Conservation (phyloP, 2,113 vertebrate species). For the Passer montanus region DNA sequence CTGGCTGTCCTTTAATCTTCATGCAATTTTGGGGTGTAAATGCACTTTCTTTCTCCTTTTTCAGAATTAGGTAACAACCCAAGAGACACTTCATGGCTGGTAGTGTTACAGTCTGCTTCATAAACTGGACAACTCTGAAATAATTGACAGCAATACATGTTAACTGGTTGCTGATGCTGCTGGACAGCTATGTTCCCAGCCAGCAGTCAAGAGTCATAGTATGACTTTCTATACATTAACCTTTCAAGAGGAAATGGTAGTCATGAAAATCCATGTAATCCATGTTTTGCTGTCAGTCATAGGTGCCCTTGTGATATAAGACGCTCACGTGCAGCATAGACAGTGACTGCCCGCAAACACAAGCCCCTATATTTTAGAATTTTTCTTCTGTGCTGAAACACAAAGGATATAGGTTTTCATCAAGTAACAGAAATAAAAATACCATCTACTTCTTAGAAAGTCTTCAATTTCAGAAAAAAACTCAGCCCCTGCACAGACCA, state of each 20-base stretch:
- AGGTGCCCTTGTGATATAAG: fast-evolving
- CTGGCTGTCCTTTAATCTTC: neutral
- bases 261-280: neutral
- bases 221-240: neutral
- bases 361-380: fast-evolving
- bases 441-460: neutral
- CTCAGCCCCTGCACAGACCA: fast-evolving
- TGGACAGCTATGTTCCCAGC: neutral
- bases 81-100: neutral
- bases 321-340: fast-evolving
- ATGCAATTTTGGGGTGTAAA: neutral
- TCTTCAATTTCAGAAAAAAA: neutral
- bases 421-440: neutral
- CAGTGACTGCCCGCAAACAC: neutral
- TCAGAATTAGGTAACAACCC: neutral
- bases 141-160: neutral
- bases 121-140: neutral
- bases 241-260: neutral
- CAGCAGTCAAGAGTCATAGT: neutral
- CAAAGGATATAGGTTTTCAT: neutral
- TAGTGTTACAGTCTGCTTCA: fast-evolving
- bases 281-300: neutral
- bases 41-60: neutral
- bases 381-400: neutral
- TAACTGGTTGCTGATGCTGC: neutral